Evolutionary conservation across 2,113 vertebrate species (phyloP), one percentile per base, ranked within the genome.

Genomic region (Tachysurus vachellii): DNA sequence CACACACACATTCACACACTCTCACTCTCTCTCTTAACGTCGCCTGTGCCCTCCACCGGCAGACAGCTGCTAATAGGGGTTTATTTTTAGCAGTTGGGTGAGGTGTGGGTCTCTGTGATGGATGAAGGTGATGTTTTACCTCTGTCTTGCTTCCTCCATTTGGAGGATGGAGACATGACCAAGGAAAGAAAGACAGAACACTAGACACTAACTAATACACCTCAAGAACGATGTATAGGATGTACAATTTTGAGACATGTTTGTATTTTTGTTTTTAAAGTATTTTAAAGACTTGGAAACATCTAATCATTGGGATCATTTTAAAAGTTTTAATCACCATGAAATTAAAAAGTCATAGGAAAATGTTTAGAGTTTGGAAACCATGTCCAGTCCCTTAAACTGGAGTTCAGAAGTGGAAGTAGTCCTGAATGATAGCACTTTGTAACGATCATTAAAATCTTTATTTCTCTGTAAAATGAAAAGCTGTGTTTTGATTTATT

Each of bases 41-140:
- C 68, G 50, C 79, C 83, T 84, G 31, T 79, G 54, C 66, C 81
- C 89, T 84, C 88, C 87, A 85, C 88, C 85, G 85, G 80, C 93
- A 90, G 90, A 91, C 92, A 88, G 89, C 91, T 91, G 91, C 92
- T 95, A 94, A 95, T 94, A 94, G 92, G 90, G 53, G 90, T 91
- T 92, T 95, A 95, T 95, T 95, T 95, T 95, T 95, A 94, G 95
- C 87, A 88, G 85, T 61, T 92, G 90, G 86, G 90, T 87, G 91
- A 88, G 90, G 91, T 89, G 92, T 90, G 86, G 90, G 89, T 89
- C 90, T 87, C 88, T 86, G 93, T 95, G 95, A 95, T 93, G 91
- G 93, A 95, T 94, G 92, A 85, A 87, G 91, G 90, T 91, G 92
- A 93, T 86, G 93, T 92, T 94, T 94, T 91, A 92, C 91, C 88